These are phyloP conservation scores for Pasiphila rectangulata DNA, from an alignment of 2,888 invertebrate genomes.

Conservation along the genomic window DNA sequence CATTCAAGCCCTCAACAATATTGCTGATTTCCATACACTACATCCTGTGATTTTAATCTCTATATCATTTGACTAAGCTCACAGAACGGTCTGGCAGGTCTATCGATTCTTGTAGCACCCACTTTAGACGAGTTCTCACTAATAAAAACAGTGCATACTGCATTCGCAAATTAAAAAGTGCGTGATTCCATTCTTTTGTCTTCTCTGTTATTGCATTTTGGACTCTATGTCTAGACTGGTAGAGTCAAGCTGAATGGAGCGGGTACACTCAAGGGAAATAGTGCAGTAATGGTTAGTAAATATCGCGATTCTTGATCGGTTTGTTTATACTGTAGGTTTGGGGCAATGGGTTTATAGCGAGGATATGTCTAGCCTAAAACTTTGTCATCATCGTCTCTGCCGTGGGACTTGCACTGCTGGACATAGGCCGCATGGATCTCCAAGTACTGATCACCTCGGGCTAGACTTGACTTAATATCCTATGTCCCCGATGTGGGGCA, in stretches of 20 bases:
- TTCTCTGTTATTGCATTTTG: no score
- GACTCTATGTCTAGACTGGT: no score
- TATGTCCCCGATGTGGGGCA: no score
- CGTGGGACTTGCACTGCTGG: no score
- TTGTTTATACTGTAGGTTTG: background rate
- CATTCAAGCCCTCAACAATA: background rate
- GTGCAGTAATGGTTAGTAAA: slow-evolving; percentile 30
- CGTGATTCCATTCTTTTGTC: no score
- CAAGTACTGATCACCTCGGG: no score
- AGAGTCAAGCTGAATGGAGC: slow-evolving; percentile 1
- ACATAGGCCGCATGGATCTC: no score
- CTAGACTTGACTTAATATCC: no score
- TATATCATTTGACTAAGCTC: background rate
- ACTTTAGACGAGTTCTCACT: background rate
- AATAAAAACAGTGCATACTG: background rate
- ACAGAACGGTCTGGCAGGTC: background rate
- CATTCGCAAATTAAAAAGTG: background rate
- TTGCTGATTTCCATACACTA: background rate
- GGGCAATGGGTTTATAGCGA: background rate
- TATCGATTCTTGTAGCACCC: no score
- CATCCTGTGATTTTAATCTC: background rate
- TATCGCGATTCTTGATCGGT: slow-evolving; percentile 17
- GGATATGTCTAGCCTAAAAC: no score
- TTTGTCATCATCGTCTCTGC: no score
- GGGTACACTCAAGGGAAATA: slow-evolving; percentile 23